Conservation (phyloP, 2,888 invertebrate species). For the Icerya purchasi region DNA sequence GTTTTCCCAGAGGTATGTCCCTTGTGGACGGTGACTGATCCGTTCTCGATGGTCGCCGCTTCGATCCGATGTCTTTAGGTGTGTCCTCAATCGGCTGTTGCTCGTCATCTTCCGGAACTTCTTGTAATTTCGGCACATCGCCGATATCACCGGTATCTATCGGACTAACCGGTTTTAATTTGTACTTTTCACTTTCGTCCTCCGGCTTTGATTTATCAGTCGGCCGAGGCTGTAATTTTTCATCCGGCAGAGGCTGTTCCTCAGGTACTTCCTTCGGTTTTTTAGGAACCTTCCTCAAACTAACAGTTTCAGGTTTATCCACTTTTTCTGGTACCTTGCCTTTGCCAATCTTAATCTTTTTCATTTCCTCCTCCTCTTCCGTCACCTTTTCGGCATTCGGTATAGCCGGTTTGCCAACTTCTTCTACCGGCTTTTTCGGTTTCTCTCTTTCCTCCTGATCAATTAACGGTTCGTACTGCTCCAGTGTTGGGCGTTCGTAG, state of each 20-base stretch:
- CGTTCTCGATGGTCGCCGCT: constrained; percentile 18
- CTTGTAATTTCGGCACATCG: constrained; percentile 15
- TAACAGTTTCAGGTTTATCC: constrained; percentile 25
- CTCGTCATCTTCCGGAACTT: constrained; percentile 16
- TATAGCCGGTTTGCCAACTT: constrained; percentile 15
- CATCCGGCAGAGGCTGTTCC: constrained; percentile 19
- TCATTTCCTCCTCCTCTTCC: constrained; percentile 27
- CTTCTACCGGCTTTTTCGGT: constrained; percentile 20
- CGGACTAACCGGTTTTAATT: constrained; percentile 22
- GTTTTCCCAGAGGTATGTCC: constrained; percentile 18
- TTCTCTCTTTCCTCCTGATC: constrained; percentile 19
- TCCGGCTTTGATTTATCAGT: constrained; percentile 20
- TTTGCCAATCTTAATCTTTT: constrained; percentile 30
- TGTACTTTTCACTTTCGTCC: constrained; percentile 17
- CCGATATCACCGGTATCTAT: constrained; percentile 16
- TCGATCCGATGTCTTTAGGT: constrained; percentile 18
- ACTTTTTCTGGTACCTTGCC: constrained; percentile 27
- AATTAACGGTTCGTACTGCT: constrained; percentile 18
- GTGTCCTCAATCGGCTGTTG: constrained; percentile 17
- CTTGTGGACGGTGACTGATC: constrained; percentile 19
- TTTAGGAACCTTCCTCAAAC: constrained; percentile 27
- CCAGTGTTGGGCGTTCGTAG: too few species aligned
- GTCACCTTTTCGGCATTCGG: constrained; percentile 22
- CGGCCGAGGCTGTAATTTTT: constrained; percentile 16
- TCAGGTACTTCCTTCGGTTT: constrained; percentile 17